Base-by-base conservation (phyloP, 2,888 invertebrate genomes). In the Dasypolia templi region DNA sequence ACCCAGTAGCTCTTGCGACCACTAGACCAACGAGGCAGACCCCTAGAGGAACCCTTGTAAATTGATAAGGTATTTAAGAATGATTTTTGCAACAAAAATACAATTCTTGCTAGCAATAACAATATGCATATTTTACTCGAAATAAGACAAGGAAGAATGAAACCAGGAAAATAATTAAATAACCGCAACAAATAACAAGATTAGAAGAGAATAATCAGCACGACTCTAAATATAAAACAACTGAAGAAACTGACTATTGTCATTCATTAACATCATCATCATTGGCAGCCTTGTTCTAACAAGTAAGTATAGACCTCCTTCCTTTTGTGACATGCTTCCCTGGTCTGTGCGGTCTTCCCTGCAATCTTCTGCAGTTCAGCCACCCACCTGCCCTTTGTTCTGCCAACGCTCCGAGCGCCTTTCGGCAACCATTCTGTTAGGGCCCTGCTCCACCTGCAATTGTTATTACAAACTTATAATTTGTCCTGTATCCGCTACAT, bases 131-230 rank as follows among this genome's bases (percentile, higher is more conserved):
- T 62, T 53, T 42, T 46, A n/a, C 42, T 64, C 3, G 14, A 66
- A 62, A 78, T 78, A 39, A 78, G 62, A 32, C 44, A 39, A 55
- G 49, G 46, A 35, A 61, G n/a, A 82, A 76, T 17, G 61, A 26
- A 51, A 81, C 53, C 35, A 75, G 82, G 82, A 75, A 81, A 81
- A 81, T 65, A 62, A 84, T 75, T 68, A 79, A 55, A 67, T 49
- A 49, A 67, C 51, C 66, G 44, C 65, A 65, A 67, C 44, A 17
- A 77, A 62, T 51, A 81, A 46, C 53, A 17, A 81, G 81, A 81
- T 84, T n/a, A n/a, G n/a, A n/a, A n/a, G n/a, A n/a, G n/a, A 84
- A 6, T 5, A 35, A 81, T 81, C 81, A 29, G 19, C 85, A 84
- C 85, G 81, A 81, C 39, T 58, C 29, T 0, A 55, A 62, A 73